Evolutionary conservation across 2,113 vertebrate genomes (phyloP), one percentile per base, ranked within the genome.

Genomic region (Panthera uncia): DNA sequence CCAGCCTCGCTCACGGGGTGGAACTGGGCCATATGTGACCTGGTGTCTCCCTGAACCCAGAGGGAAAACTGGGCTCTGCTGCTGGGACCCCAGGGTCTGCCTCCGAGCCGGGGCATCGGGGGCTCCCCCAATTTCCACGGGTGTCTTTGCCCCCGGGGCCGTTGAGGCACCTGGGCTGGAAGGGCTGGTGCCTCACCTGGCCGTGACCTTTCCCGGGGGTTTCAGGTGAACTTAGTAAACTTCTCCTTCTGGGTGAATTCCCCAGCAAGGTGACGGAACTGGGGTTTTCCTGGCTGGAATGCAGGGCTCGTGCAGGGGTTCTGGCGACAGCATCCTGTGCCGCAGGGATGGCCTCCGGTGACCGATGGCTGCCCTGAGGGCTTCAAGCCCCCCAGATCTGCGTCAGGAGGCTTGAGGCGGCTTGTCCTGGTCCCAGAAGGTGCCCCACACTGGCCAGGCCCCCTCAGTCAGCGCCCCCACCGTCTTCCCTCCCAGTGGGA

Each of bases 281-380:
- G 97, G 98, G 97, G 89, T 38, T 98, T 98, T 97, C 98, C 97
- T 96, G 73, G 78, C 27, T 65, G 91, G 91, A 84, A 92, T 5
- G 4, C 36, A 29, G 80, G 27, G 69, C 52, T 78, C 89, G 10
- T 27, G 36, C 3, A 25, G 21, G 14, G 69, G 1, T 79, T 82
- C 61, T 38, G 69, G 33, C 9, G 15, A 7, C 29, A 9, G 3
- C 13, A 12, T 21, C 5, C 55, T 5, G 13, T 36, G 31, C 63
- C 29, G 29, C 5, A 19, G 61, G n/a, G 14, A n/a, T n/a, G 14
- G 19, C 25, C 5, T 33, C 52, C 16, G 52, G 15, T 18, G 52
- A 55, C 57, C 57, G 50, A 14, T 14, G 50, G 50, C 50, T 50
- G 50, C 50, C 50, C 50, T 50, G 50, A 21, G 5, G 57, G 57